A percentile compares a stretch with the other conserved stretches of the same genome.
Conservation (phyloP, 2,888 invertebrate species). For the Beris morrisii region DNA sequence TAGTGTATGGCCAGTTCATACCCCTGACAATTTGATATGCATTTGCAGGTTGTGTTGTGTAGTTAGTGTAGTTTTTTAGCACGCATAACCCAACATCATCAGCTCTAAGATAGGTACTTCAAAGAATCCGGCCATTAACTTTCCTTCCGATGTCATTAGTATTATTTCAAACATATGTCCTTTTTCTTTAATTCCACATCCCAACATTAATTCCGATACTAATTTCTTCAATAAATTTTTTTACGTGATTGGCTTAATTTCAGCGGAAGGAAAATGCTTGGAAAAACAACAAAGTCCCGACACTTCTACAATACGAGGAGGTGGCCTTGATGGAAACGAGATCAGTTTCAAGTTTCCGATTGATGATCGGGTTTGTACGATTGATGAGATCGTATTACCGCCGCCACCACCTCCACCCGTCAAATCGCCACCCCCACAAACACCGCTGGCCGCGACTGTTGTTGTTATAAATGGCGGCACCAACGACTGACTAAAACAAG, state of each 20-base stretch:
- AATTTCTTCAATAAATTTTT: too few species aligned
- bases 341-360: conserved; percentile 64
- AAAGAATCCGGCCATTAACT: too few species aligned
- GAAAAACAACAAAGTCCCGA: conserved; percentile 52
- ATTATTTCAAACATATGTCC: too few species aligned
- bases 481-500: conserved; percentile 34
- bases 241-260: background rate
- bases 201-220: too few species aligned
- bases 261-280: conserved; percentile 52
- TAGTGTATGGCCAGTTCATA: too few species aligned
- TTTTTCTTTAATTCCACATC: too few species aligned
- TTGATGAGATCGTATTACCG: conserved; percentile 53
- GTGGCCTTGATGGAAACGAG: conserved; percentile 48
- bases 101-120: too few species aligned
- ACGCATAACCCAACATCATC: too few species aligned
- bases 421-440: conserved; percentile 43
- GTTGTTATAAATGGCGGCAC: conserved; percentile 28
- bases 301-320: conserved; percentile 43
- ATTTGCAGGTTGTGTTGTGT: too few species aligned
- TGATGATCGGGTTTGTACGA: conserved; percentile 56
- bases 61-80: too few species aligned
- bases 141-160: too few species aligned
- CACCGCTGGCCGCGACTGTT: conserved; percentile 45
- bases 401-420: conserved; percentile 49
- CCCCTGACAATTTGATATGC: too few species aligned